These are phyloP conservation scores for Mellilla xanthometata DNA, from an alignment of 2,888 invertebrate species.

Conservation along the genomic window DNA sequence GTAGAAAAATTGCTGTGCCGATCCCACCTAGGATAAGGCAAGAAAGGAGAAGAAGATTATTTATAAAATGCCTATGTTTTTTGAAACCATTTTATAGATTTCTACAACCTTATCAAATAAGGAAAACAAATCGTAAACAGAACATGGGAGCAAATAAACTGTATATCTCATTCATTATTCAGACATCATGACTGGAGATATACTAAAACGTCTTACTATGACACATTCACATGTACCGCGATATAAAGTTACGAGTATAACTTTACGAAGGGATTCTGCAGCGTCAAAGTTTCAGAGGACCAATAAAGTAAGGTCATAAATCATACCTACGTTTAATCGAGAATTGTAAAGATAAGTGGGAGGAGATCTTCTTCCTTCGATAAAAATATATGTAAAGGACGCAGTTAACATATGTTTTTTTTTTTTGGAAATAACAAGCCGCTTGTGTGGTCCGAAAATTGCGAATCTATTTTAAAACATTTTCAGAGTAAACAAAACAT, in stretches of 20 bases:
- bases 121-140: conserved; percentile 30
- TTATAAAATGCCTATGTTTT: too few relatives aligned
- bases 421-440: conserved; percentile 5
- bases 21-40: too few relatives aligned
- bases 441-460: conserved; percentile 26
- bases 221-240: conserved; percentile 41
- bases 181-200: conserved; percentile 22
- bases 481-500: conserved; percentile 19
- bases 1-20: too few relatives aligned
- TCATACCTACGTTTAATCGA: conserved; percentile 48
- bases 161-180: conserved; percentile 32
- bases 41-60: too few relatives aligned
- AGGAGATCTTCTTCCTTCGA: conserved; percentile 23
- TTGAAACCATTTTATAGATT: too few relatives aligned
- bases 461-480: conserved; percentile 24
- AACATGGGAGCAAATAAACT: conserved; percentile 27
- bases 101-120: conserved; percentile 13
- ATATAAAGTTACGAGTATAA: conserved; percentile 6
- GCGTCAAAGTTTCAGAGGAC: conserved; percentile 42
- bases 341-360: conserved; percentile 27
- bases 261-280: conserved; percentile 39
- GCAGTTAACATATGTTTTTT: conserved; percentile 8
- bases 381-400: conserved; percentile 20
- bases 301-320: conserved; percentile 53
- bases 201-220: conserved; percentile 40